Evolutionary conservation across 2,888 invertebrate species (phyloP), one percentile per base, ranked within the genome.

Genomic region (Eilema sororculum): DNA sequence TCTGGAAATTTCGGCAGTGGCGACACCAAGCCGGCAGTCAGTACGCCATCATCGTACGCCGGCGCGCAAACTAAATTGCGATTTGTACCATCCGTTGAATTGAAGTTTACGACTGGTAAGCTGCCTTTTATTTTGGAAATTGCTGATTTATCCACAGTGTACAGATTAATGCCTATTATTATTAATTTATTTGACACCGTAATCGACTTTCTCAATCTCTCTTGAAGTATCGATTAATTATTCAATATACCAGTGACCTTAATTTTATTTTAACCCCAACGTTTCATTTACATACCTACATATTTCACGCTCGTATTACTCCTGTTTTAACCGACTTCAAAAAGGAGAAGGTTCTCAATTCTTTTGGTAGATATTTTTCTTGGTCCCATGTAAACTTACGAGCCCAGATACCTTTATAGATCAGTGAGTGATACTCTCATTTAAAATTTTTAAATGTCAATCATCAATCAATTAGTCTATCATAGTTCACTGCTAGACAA

Each of bases 51-150:
- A 61, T 92, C 86, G 0, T 93, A 86, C 58, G 92, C 81, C 81
- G 96, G 88, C 86, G 96, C 84, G 76, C 95, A 93, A 78, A 97
- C 97, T 77, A 97, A 97, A 94, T 95, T 98, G 78, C 96, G 98
- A 81, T 98, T 98, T 94, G 97, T 98, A 70, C 97, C 97, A 77
- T 97, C 97, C 63, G 97, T 98, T 84, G 98, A 98, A 90, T 97
- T 97, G 91, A 97, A 97, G 88, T 96, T 97, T 89, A 97, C 97
- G 75, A 97, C 98, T 92, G 97, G 97, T 97, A 96, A 72, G 61
- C 59, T 0, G 12, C 24, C 10, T 33, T 57, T 37, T 12, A n/a
- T 30, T 30, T 52, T n/a, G n/a, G n/a, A n/a, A n/a, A n/a, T n/a
- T n/a, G n/a, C n/a, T n/a, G n/a, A n/a, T n/a, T n/a, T n/a, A n/a